These are phyloP conservation scores for Takifugu ocellatus DNA, from an alignment of 2,797 vertebrate genomes.

Conservation along the genomic window DNA sequence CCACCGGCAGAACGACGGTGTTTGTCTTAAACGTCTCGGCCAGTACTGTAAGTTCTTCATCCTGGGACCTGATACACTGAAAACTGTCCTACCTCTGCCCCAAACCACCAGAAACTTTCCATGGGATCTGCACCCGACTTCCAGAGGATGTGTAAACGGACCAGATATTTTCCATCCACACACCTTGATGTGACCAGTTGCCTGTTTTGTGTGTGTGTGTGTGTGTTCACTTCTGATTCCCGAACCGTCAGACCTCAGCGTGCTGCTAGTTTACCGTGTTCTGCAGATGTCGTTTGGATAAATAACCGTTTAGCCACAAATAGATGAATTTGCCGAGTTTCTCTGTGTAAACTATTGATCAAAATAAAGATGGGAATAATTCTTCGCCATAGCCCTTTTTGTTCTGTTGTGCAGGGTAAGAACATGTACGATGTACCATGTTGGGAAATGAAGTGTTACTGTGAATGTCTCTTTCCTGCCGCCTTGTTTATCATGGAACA, in stretches of 20 bases:
- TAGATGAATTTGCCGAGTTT: slow-evolving; percentile 11
- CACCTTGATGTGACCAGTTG: background rate
- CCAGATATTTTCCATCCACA: slow-evolving; percentile 14
- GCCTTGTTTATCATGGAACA: slow-evolving; percentile 64
- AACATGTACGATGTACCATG: slow-evolving; percentile 44
- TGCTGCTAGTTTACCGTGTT: slow-evolving; percentile 30
- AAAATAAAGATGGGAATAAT: slow-evolving; percentile 23
- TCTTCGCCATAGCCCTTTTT: background rate
- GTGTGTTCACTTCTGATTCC: slow-evolving; percentile 8
- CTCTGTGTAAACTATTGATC: slow-evolving; percentile 16
- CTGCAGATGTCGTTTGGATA: slow-evolving; percentile 21
- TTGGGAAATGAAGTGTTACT: slow-evolving; percentile 65
- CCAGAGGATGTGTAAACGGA: slow-evolving; percentile 11
- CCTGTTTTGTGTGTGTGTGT: slow-evolving; percentile 6
- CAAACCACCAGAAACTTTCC: slow-evolving; percentile 43
- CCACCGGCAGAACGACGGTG: too few species aligned
- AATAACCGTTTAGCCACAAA: slow-evolving; percentile 15
- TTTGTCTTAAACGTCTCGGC: slow-evolving; percentile 2
- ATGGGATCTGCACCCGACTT: slow-evolving; percentile 22
- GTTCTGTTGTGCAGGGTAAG: slow-evolving; percentile 44
- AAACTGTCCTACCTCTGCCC: slow-evolving; percentile 75
- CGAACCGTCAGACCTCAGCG: slow-evolving; percentile 53
- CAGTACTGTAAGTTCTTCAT: slow-evolving; percentile 35
- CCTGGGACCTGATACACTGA: slow-evolving; percentile 49
- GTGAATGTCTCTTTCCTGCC: slow-evolving; percentile 57